These are phyloP conservation scores for Anthoscopus minutus DNA, from an alignment of 2,113 vertebrate species.

Conservation along the genomic window DNA sequence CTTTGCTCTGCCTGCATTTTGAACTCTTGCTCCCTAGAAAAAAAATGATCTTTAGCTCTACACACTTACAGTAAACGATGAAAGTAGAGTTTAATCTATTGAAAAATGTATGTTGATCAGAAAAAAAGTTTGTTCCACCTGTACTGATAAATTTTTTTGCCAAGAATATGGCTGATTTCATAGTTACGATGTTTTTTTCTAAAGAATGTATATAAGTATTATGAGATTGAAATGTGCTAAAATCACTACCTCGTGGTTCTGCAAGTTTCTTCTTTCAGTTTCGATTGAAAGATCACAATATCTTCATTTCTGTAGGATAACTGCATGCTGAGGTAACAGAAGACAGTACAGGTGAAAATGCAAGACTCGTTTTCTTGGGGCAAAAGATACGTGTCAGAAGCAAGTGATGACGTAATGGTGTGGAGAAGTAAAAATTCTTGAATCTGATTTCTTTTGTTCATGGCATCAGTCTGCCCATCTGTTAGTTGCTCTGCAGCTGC, in stretches of 20 bases:
- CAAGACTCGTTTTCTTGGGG: not conserved
- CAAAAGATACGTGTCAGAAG: not conserved
- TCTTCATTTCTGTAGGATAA: not conserved
- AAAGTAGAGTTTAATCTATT: not conserved
- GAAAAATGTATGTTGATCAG: not conserved
- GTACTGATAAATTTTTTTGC: not conserved
- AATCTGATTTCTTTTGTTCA: not conserved
- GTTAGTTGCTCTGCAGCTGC: not conserved
- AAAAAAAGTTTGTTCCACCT: not conserved
- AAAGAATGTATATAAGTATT: not conserved
- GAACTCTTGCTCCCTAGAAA: not conserved
- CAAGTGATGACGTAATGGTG: not conserved
- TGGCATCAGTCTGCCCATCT: not conserved
- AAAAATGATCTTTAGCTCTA: not conserved
- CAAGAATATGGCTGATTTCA: not conserved
- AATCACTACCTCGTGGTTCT: not conserved
- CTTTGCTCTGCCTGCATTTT: not conserved
- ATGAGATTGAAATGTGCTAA: not conserved
- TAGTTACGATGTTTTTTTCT: rapidly evolving
- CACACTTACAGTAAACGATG: not conserved
- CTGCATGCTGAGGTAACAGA: not conserved
- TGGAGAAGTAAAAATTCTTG: not conserved
- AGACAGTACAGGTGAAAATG: not conserved
- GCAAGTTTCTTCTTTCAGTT: not conserved
- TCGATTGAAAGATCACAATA: not conserved